phyloP scores from a whole-genome alignment of 2,113 vertebrate genomes.

The Boleophthalmus pectinirostris region DNA sequence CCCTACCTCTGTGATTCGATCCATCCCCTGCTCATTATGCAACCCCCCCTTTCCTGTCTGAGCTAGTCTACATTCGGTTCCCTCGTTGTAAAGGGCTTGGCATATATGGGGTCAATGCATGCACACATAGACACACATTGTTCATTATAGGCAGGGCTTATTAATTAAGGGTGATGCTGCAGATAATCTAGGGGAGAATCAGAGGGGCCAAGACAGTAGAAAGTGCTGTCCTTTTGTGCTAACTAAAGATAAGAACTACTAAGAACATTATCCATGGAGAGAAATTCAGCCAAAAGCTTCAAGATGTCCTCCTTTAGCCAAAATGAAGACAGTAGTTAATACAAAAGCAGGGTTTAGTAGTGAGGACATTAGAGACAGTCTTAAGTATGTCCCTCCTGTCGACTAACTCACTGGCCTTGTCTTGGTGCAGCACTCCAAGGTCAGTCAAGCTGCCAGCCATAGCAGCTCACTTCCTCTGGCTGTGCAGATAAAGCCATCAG shows the following conservation, averaged over 20 bases:
- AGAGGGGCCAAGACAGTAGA: slow-evolving; percentile 33
- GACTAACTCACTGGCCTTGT: slow-evolving; percentile 21
- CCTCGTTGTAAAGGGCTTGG: slow-evolving; percentile 50
- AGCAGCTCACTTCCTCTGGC: slow-evolving; percentile 16
- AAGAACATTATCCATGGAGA: slow-evolving; percentile 14
- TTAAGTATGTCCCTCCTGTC: slow-evolving; percentile 1
- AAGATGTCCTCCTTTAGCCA: slow-evolving; percentile 18
- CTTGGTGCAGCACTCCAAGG: slow-evolving; percentile 49
- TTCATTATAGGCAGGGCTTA: background rate
- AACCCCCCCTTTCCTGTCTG: slow-evolving; percentile 10
- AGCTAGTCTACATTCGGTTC: slow-evolving; percentile 50
- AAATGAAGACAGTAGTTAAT: background rate
- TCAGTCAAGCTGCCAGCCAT: slow-evolving; percentile 26
- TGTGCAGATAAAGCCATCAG: slow-evolving; percentile 19
- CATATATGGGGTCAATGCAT: slow-evolving; percentile 38
- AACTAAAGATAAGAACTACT: slow-evolving; percentile 48
- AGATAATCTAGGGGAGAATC: slow-evolving; percentile 48
- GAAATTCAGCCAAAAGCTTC: slow-evolving; percentile 23
- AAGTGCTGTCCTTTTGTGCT: slow-evolving; percentile 48
- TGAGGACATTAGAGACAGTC: slow-evolving; percentile 2
- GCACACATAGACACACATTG: slow-evolving; percentile 27
- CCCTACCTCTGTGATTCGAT: slow-evolving; percentile 32
- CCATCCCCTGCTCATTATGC: background rate
- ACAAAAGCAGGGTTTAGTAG: background rate
- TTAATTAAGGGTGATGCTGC: slow-evolving; percentile 34